Evolutionary conservation across 2,888 invertebrate species (phyloP).

Genomic region (Tetragonula carbonaria): DNA sequence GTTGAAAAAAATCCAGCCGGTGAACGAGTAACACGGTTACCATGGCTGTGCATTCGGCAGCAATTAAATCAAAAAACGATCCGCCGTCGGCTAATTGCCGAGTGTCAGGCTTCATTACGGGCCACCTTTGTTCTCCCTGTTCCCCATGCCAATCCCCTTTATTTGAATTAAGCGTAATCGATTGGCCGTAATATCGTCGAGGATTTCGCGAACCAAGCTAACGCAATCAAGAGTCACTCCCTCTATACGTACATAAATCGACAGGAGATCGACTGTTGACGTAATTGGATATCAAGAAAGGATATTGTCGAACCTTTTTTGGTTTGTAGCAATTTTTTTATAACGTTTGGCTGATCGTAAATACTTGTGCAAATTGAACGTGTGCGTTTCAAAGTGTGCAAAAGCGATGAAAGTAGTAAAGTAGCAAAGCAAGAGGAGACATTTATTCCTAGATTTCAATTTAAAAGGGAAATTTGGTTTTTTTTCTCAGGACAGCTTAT

Average conservation of each 20-base stretch:
- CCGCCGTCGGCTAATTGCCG: constrained; percentile 45
- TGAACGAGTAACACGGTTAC: constrained; percentile 42
- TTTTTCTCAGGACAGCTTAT: too few relatives aligned
- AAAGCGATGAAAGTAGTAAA: too few relatives aligned
- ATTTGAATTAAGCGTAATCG: constrained; percentile 50
- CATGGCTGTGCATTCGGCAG: constrained; percentile 31
- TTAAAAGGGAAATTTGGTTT: too few relatives aligned
- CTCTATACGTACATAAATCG: constrained; percentile 7
- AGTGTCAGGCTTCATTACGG: constrained; percentile 62
- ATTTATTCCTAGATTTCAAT: too few relatives aligned
- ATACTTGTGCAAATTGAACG: not conserved
- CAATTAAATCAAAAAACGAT: constrained; percentile 64
- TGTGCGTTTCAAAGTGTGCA: too few relatives aligned
- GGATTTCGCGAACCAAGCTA: constrained; percentile 25
- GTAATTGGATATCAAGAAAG: not conserved
- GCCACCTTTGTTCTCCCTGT: constrained; percentile 51
- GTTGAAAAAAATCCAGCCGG: constrained; percentile 35
- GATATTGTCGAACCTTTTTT: not conserved
- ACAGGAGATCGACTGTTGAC: not conserved
- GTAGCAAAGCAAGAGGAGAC: too few relatives aligned
- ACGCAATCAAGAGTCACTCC: constrained; percentile 38
- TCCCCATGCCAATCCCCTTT: constrained; percentile 36
- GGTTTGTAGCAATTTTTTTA: too few relatives aligned
- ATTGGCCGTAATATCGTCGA: constrained; percentile 44
- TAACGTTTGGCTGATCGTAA: too few relatives aligned